Base-by-base conservation (phyloP, 2,797 vertebrate genomes). In the Anguilla pacifica region DNA sequence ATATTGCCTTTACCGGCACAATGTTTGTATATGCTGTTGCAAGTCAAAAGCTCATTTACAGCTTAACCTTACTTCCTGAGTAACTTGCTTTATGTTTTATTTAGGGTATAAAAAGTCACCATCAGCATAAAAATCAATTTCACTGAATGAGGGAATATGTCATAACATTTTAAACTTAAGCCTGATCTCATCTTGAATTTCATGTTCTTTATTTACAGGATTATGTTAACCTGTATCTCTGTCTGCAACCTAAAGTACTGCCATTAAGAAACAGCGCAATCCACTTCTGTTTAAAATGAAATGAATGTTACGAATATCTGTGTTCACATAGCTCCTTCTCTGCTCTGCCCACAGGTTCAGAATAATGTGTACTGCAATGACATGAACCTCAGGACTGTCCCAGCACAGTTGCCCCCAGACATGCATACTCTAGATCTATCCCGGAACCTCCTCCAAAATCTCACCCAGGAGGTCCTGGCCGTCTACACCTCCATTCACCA, bases 381-480 rank as follows among this genome's bases (percentile, higher is more conserved):
- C 90, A 95, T 91, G 87, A 96, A 95, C 83, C 96, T 99, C 51
- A 94, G 91, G 11, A 92, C 94, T 7, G 93, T 97, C 61, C 98
- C 98, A 6, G 59, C 1, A 0, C 87, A 92, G 83, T 96, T 99
- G 25, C 96, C 96, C 0, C 86, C 0, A 0, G 93, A 92, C 6
- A 93, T 97, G 55, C 94, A 96, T 84, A 95, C 89, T 90, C 95
- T 99, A 35, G 95, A 99, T 91, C 95, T 99, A 3, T 99, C 98
- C 0, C 92, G 90, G n/a, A 99, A 99, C 91, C 94, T 96, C 91
- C 96, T 99, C 59, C 95, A 94, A 89, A 98, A 97, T 84, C 92
- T 99, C 88, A 95, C 94, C 10, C 89, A 90, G 74, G 95, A 93
- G 2, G 95, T 96, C 0, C 90, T 98, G n/a, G 92, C 94, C 0